phyloP scores from a whole-genome alignment of 2,113 vertebrate species.

The Phocoena sinus region DNA sequence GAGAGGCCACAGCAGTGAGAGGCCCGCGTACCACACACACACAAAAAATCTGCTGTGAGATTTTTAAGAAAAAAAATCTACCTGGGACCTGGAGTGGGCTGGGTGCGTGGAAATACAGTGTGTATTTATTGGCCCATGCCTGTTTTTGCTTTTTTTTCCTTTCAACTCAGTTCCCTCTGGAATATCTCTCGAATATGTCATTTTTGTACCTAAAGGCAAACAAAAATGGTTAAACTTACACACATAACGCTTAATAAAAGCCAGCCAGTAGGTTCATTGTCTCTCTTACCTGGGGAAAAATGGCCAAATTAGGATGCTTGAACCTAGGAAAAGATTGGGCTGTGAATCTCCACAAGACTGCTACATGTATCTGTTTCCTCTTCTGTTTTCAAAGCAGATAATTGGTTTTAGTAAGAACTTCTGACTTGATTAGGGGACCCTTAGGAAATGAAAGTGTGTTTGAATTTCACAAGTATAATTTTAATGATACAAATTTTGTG shows the following conservation, averaged over 20 bases:
- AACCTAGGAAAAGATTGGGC: background rate
- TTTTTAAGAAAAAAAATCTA: background rate
- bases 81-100: background rate
- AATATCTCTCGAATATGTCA: background rate
- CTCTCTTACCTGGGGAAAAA: background rate
- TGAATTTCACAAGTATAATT: constrained; percentile 77
- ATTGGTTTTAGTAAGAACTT: constrained; percentile 73
- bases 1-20: too few species aligned
- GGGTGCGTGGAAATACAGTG: background rate
- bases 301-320: background rate
- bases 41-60: background rate
- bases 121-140: background rate
- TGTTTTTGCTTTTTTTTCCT: background rate
- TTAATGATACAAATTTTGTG: constrained; percentile 72
- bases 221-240: background rate
- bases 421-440: constrained; percentile 76
- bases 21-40: too few species aligned
- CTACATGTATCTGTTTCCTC: constrained; percentile 1
- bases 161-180: background rate
- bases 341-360: background rate
- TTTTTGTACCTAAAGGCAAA: constrained; percentile 52
- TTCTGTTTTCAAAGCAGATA: constrained; percentile 69
- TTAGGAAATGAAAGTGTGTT: constrained; percentile 77
- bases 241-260: background rate
- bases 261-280: background rate